These are phyloP conservation scores for Phalanger gymnotis DNA, from an alignment of 2,797 vertebrate species.

Conservation along the genomic window DNA sequence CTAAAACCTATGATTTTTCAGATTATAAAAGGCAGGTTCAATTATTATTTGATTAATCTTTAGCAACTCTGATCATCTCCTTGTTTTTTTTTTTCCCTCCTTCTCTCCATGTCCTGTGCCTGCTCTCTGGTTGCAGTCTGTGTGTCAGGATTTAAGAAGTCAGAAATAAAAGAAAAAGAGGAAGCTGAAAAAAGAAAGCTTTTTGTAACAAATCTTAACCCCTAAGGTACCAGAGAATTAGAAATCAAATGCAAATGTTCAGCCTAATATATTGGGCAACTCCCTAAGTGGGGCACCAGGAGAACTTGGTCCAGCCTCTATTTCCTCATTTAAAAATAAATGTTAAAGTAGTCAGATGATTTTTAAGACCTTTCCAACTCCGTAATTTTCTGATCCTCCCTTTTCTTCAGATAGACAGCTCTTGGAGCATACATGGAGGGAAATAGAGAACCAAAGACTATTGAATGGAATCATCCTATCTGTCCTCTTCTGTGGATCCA, in stretches of 20 bases:
- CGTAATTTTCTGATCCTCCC: not conserved
- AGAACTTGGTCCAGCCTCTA: not conserved
- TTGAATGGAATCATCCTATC: not conserved
- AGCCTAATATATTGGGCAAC: not conserved
- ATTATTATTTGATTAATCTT: not conserved
- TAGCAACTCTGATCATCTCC: not conserved
- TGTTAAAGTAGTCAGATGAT: not conserved
- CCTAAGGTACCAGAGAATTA: not conserved
- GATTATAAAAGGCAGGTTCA: not conserved
- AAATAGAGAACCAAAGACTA: not conserved
- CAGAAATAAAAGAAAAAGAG: not conserved
- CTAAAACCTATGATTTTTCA: not conserved
- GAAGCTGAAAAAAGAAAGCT: not conserved
- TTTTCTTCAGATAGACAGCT: not conserved
- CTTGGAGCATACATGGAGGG: not conserved
- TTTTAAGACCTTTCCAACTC: not conserved
- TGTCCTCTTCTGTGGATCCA: not conserved
- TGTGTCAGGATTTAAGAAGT: not conserved
- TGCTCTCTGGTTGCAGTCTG: not conserved
- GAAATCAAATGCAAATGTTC: not conserved
- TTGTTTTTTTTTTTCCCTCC: not conserved
- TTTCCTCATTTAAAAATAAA: not conserved
- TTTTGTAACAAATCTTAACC: not conserved
- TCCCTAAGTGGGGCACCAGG: not conserved
- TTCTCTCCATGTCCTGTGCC: not conserved